These are phyloP conservation scores for Sus scrofa DNA, from an alignment of 2,113 vertebrate species.

Conservation along the genomic window DNA sequence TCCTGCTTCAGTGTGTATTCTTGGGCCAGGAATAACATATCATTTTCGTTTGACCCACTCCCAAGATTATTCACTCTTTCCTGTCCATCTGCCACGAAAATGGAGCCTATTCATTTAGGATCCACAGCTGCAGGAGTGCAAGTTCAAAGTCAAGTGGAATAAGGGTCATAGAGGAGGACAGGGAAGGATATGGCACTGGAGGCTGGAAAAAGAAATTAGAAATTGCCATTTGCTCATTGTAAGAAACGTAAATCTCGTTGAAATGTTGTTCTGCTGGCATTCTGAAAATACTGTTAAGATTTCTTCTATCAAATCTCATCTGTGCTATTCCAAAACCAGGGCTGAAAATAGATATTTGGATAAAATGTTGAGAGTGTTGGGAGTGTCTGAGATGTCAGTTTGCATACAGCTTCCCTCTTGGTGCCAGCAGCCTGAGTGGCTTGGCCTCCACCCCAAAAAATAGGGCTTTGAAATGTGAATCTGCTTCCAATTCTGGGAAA, in stretches of 20 bases:
- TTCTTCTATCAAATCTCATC: slow-evolving; percentile 68
- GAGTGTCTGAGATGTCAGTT: slow-evolving; percentile 76
- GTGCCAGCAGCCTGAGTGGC: slow-evolving; percentile 68
- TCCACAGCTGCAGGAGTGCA: not conserved
- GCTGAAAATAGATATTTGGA: slow-evolving; percentile 80
- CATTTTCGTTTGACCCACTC: not conserved
- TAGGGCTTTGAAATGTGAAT: slow-evolving; percentile 61
- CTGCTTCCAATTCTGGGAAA: slow-evolving; percentile 41
- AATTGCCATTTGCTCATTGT: slow-evolving; percentile 38
- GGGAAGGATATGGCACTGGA: not conserved
- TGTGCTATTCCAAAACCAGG: slow-evolving; percentile 69
- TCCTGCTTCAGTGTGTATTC: not conserved
- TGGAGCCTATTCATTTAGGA: not conserved
- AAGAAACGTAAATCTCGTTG: slow-evolving; percentile 62
- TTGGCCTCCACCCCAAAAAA: slow-evolving; percentile 73
- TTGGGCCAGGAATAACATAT: not conserved
- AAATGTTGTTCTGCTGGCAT: slow-evolving; percentile 63
- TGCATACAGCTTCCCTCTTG: slow-evolving; percentile 72
- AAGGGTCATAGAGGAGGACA: not conserved
- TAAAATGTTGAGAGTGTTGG: slow-evolving; percentile 75
- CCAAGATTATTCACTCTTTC: not conserved
- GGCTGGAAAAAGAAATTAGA: slow-evolving; percentile 3
- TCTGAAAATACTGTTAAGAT: slow-evolving; percentile 65
- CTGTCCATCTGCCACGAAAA: not conserved
- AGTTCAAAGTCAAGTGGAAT: not conserved